A percentile compares a stretch with the other conserved stretches of the same genome.
Conservation (phyloP, 64 coral and sea anemone species). For the Pachyseris speciosa region DNA sequence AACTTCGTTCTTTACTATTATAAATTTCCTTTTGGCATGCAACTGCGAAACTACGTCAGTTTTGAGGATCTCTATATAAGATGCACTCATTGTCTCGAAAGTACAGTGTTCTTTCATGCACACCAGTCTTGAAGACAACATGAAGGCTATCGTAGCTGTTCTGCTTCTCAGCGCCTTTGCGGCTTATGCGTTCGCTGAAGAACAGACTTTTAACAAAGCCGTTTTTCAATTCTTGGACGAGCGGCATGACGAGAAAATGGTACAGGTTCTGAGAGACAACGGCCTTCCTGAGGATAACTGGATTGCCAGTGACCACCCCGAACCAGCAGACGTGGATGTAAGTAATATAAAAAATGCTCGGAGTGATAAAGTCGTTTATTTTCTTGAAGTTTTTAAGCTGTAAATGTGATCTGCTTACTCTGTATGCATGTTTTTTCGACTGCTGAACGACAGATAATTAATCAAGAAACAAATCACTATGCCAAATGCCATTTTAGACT, state of each 20-base stretch:
- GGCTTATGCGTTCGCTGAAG: constrained; percentile 8
- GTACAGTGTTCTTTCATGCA: constrained; percentile 14
- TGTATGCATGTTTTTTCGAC: no score
- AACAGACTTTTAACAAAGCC: background rate
- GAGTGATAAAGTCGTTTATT: background rate
- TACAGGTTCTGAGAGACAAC: background rate
- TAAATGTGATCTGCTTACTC: no score
- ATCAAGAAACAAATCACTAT: no score
- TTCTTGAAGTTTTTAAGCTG: no score
- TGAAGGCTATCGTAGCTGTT: constrained; percentile 20
- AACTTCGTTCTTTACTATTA: background rate
- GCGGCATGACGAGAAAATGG: constrained; percentile 24
- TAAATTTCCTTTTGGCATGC: background rate
- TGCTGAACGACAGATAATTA: no score
- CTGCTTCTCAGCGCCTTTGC: background rate
- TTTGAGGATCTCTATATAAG: constrained; percentile 22
- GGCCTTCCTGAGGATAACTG: background rate
- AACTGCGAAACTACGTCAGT: background rate
- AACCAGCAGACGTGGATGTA: background rate
- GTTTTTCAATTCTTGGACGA: constrained; percentile 23
- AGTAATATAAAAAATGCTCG: background rate
- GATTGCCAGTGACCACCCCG: background rate
- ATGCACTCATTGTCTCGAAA: background rate
- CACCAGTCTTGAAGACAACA: constrained; percentile 14
- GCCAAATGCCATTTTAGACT: no score